Conservation (phyloP, 2,113 vertebrate species). For the Octodon degus region DNA sequence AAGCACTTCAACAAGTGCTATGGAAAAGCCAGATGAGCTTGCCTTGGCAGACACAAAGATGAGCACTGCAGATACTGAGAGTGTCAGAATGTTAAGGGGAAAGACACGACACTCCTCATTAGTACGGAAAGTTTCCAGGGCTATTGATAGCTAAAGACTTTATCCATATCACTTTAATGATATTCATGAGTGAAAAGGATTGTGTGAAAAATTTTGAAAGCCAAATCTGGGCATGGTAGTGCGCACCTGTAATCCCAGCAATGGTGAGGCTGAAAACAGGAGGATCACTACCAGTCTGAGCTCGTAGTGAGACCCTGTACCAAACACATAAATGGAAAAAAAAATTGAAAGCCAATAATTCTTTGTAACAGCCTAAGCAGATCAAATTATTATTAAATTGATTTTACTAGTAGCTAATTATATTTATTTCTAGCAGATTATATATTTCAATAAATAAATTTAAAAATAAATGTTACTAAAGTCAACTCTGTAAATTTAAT, state of each 20-base stretch:
- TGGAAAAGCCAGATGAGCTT: background rate
- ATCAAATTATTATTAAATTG: conserved; percentile 11
- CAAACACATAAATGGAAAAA: too few relatives aligned
- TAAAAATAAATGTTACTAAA: conserved; percentile 29
- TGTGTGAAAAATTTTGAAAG: conserved; percentile 20
- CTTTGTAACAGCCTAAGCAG: conserved; percentile 23
- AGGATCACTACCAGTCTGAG: too few relatives aligned
- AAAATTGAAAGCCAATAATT: background rate
- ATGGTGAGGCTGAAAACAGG: too few relatives aligned
- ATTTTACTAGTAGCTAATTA: conserved; percentile 25
- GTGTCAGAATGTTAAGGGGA: conserved; percentile 4
- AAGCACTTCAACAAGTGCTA: background rate
- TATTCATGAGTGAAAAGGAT: background rate
- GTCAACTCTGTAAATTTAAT: conserved; percentile 39
- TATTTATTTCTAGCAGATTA: conserved; percentile 57
- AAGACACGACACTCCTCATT: background rate
- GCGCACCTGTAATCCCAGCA: too few relatives aligned
- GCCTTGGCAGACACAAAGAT: background rate
- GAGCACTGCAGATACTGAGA: background rate
- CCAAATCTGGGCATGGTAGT: background rate
- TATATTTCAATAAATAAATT: conserved; percentile 49
- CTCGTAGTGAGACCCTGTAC: too few relatives aligned
- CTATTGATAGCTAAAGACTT: background rate
- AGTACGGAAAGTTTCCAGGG: background rate
- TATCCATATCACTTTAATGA: background rate